Evolutionary conservation across 1,140 invertebrate species (phyloP).

Genomic region (Bombus fervidus): DNA sequence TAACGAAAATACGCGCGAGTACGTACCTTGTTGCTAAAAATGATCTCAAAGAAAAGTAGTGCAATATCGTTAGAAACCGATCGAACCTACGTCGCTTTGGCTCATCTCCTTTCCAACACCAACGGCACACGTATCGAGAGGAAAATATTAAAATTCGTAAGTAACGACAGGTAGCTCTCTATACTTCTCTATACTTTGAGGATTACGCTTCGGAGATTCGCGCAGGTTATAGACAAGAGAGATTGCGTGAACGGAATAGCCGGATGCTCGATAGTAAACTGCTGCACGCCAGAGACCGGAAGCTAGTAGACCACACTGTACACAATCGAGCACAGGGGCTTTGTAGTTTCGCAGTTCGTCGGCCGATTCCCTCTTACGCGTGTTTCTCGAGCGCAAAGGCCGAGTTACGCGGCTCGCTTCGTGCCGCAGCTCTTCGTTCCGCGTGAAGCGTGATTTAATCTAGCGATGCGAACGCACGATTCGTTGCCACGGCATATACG

Average conservation of each 20-base stretch:
- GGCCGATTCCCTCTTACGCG: conserved; percentile 55
- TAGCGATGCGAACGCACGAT: conserved; percentile 24
- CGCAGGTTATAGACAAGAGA: background rate
- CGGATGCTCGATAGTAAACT: conserved; percentile 37
- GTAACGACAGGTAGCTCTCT: background rate
- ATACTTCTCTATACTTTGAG: background rate
- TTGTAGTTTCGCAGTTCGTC: conserved; percentile 47
- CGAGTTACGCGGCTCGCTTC: conserved; percentile 32
- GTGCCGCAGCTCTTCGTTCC: conserved; percentile 16
- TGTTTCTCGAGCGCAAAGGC: conserved; percentile 46
- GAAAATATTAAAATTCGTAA: too few relatives aligned
- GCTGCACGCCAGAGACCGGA: conserved; percentile 35
- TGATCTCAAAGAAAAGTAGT: too few relatives aligned
- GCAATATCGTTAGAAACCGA: too few relatives aligned
- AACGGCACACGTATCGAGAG: too few relatives aligned
- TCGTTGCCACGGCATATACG: background rate
- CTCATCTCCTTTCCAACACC: background rate
- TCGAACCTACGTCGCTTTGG: too few relatives aligned
- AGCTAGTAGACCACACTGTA: conserved; percentile 57
- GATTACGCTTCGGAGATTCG: background rate
- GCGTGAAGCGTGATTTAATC: conserved; percentile 43
- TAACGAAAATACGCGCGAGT: too few relatives aligned
- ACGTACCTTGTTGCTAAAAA: too few relatives aligned
- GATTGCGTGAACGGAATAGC: conserved; percentile 11
- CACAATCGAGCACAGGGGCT: conserved; percentile 48